Conservation (phyloP, 2,797 vertebrate species). For the Amazonetta brasiliensis region DNA sequence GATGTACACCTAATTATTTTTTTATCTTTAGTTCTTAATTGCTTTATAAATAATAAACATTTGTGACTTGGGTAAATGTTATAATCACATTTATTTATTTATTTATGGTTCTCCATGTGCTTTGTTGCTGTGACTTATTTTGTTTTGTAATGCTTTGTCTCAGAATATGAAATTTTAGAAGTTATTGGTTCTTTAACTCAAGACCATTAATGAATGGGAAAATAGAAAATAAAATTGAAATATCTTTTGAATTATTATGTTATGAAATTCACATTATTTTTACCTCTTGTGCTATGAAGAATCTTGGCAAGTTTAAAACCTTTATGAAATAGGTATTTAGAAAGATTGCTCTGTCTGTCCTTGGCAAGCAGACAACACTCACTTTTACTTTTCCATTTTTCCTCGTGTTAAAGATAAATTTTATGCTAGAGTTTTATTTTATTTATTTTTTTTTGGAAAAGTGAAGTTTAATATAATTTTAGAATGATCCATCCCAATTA, state of each 20-base stretch:
- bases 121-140: background rate
- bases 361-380: background rate
- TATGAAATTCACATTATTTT: background rate
- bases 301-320: background rate
- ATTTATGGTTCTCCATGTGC: background rate
- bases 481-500: background rate
- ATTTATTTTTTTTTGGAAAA: background rate
- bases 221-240: background rate
- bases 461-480: background rate
- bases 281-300: background rate
- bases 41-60: background rate
- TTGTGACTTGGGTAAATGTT: background rate
- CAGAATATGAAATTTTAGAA: background rate
- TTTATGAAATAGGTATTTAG: background rate
- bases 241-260: background rate
- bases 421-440: background rate
- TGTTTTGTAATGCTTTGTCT: background rate
- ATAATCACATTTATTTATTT: background rate
- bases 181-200: background rate
- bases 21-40: background rate
- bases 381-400: background rate
- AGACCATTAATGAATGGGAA: background rate
- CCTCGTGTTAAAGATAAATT: background rate
- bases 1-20: background rate
- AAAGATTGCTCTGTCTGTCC: background rate